Base-by-base conservation (phyloP, 2,797 vertebrate genomes). In the Acrossocheilus wenchowensis region DNA sequence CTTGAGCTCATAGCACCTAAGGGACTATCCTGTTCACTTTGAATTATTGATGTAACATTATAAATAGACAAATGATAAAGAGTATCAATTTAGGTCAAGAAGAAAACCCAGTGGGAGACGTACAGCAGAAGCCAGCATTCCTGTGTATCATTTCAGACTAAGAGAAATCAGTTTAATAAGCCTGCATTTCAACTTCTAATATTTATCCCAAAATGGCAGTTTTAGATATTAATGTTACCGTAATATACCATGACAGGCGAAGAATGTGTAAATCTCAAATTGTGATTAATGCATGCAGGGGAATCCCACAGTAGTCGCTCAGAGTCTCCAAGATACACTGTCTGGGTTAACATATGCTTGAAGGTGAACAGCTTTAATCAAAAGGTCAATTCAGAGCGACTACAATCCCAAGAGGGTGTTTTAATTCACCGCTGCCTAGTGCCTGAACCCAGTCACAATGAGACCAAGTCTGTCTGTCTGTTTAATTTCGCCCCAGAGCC, bases 301-400 rank as follows among this genome's bases (percentile, higher is more conserved):
- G 60, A 89, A 88, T 82, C 72, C 86, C 75, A 73, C 81, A 80
- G 72, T 68, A 73, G 75, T 81, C 36, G 15, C 91, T 93, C 86
- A 77, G 72, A 75, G 85, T 89, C 89, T 93, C 91, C 91, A 93
- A 93, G 92, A 92, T 92, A 92, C 91, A 91, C 92, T 91, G 90
- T 91, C 92, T 93, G 90, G 82, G 88, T 89, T 84, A 86, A 75
- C 50, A 88, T 39, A 68, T 88, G 84, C 87, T 72, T 69, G 74
- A 90, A 93, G 91, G 91, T 90, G 84, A 93, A 90, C 88, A 82
- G 82, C 88, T 91, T 92, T 89, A 92, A 92, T 93, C 84, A 87
- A 89, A 84, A 90, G 91, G 91, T 93, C 92, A 92, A 92, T 93
- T 92, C 90, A 92, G 92, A 92, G 90, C 90, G 84, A 91, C 90